Base-by-base conservation (phyloP, 2,888 invertebrate species). In the Catonia carolina region DNA sequence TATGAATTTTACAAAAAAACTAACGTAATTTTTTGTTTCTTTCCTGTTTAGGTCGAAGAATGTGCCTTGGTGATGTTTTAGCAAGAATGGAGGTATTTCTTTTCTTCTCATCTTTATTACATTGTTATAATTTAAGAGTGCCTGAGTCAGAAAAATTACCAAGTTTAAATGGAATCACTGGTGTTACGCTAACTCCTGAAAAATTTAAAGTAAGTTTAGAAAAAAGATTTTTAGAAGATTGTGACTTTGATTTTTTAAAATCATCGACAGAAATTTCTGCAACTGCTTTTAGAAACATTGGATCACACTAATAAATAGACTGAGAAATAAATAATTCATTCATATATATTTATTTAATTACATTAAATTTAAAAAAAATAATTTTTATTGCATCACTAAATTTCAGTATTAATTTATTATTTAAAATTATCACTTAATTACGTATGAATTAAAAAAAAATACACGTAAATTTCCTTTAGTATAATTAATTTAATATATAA, bases 61-160 rank as follows among this genome's bases (percentile, higher is more conserved):
- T 90, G 87, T 94, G 93, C 66, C 76, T 94, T 15, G 94, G 93
- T 1, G 91, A 93, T 70, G 85, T 87, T 1, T 74, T 94, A 51
- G 93, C 93, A 0, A 79, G 87, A 59, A 91, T 90, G 88, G 93
- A 94, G 70, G 78, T 93, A 66, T 93, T 91, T 73, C 78, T 92
- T 65, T 92, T 93, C 76, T 89, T 93, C 72, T 77, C 89, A 6
- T 83, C 85, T 58, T 78, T 93, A 64, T 78, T 93, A 73, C 93
- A 93, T 71, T 83, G 84, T 60, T 92, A 89, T 71, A 80, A 89
- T 67, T 74, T 93, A 18, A 75, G 78, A 64, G 74, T 85, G 63
- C 89, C 89, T 12, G 79, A 79, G 55, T 89, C 86, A 2, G 83
- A 80, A 49, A 79, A 81, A 0, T 72, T 84, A 61, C 93, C 93